Base-by-base conservation (phyloP, 2,113 vertebrate species). In the Clarias batrachus region DNA sequence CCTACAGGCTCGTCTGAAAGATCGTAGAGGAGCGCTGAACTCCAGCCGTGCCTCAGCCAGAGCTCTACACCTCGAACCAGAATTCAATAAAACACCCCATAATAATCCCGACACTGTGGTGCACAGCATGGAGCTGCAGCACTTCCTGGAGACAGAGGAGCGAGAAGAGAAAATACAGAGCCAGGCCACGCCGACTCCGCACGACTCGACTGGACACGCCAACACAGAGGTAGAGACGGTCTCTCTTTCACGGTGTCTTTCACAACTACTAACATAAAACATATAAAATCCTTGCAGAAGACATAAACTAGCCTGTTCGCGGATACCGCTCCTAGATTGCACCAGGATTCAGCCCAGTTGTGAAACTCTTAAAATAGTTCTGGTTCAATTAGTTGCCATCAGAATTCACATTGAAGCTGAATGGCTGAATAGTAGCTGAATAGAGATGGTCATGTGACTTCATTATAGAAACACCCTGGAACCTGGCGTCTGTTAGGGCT, bases 141-240 rank as follows among this genome's bases (percentile, higher is more conserved):
- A 71, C 83, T 94, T 94, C 86, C 93, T 92, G 89, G 94, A 96
- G 85, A 92, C 84, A 6, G 89, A 92, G 30, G 93, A 94, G 81
- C 93, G 90, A 88, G 85, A 88, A 14, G 93, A 91, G 0, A 93
- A 93, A 86, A 83, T 73, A 0, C 93, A 95, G 71, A 89, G 86
- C 0, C 90, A 88, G 1, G 87, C 93, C 21, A 95, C 93, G 0
- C 92, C 94, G 0, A 0, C 70, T 78, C 41, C 86, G 48, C 89
- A 94, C 37, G 89, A 91, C 41, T 92, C 93, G 4, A 87, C 93
- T 0, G 87, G 91, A 89, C 91, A 85, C 0, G 79, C 93, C 59
- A 92, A 93, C 84, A 5, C 93, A 0, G 95, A 95, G 94, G 94
- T 95, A 87, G 54, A 48, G 17, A 70, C 27, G 8, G 14, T 68